A percentile compares a stretch with the other conserved stretches of the same genome.
Conservation (phyloP, 1,140 invertebrate genomes). For the Artemia franciscana region DNA sequence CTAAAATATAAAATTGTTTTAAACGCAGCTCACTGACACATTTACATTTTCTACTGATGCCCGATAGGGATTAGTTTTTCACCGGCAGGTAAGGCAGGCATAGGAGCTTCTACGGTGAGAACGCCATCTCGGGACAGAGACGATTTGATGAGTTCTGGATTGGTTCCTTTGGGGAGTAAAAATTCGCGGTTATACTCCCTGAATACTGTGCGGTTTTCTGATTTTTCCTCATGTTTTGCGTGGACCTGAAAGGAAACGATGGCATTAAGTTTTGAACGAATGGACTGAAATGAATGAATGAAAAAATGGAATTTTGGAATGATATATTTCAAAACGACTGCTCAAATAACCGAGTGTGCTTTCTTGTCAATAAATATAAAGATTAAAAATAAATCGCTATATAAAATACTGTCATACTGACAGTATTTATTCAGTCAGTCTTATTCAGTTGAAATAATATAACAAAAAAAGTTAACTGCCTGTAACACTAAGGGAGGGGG, state of each 20-base stretch:
- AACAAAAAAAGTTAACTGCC: no score
- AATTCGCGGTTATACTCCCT: constrained; percentile 90
- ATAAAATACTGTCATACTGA: no score
- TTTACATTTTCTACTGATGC: constrained; percentile 38
- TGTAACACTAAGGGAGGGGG: no score
- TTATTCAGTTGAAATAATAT: no score
- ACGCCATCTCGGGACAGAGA: constrained; percentile 35
- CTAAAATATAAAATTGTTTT: no score
- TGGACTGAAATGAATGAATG: background rate
- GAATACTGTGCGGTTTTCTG: constrained; percentile 77
- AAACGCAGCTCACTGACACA: no score
- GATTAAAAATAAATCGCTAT: no score
- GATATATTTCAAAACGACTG: no score
- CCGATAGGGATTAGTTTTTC: constrained; percentile 56
- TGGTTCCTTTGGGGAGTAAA: constrained; percentile 71
- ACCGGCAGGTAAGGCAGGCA: constrained; percentile 43
- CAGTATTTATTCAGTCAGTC: no score
- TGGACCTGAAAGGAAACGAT: constrained; percentile 44
- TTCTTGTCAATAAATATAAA: no score
- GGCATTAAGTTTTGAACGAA: constrained; percentile 1
- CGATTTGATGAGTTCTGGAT: constrained; percentile 55
- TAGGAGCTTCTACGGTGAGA: constrained; percentile 72
- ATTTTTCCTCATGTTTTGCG: constrained; percentile 86
- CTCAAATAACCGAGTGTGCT: no score
- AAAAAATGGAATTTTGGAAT: no score